Conservation (phyloP, 1,140 invertebrate genomes). For the Lasioglossum albipes region DNA sequence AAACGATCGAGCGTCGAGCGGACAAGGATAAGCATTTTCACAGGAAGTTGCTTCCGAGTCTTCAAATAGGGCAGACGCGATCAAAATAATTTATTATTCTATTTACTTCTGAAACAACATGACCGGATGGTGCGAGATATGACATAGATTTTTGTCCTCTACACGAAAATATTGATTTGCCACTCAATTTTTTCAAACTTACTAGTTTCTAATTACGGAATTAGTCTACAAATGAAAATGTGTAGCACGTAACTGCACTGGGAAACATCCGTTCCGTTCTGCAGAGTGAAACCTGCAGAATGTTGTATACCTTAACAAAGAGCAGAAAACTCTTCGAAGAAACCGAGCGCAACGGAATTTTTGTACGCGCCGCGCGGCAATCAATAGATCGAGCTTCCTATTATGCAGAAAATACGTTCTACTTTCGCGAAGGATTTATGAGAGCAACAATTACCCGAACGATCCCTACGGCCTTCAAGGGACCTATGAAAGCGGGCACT, state of each 20-base stretch:
- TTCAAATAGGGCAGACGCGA: not conserved
- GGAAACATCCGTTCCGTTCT: too few relatives aligned
- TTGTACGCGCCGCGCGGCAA: not conserved
- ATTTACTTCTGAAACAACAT: not conserved
- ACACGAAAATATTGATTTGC: too few relatives aligned
- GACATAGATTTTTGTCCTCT: too few relatives aligned
- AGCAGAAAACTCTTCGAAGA: not conserved
- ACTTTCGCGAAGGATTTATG: not conserved
- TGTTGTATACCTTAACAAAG: not conserved
- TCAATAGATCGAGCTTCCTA: not conserved
- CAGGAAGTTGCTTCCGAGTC: constrained; percentile 3
- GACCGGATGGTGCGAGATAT: not conserved
- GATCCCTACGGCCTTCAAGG: not conserved
- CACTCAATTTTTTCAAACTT: too few relatives aligned
- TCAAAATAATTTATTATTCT: not conserved
- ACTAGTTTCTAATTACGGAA: too few relatives aligned
- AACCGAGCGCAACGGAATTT: not conserved
- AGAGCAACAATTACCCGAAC: constrained; percentile 11
- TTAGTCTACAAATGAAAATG: too few relatives aligned
- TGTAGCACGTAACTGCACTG: too few relatives aligned
- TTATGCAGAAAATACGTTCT: not conserved
- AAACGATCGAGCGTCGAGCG: not conserved
- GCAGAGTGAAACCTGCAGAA: not conserved
- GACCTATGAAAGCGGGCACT: not conserved
- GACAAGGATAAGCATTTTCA: not conserved